A percentile compares a stretch with the other conserved stretches of the same genome.
These are phyloP conservation scores for Phaonia tiefii DNA, from an alignment of 2,888 invertebrate species.

Conservation along the genomic window DNA sequence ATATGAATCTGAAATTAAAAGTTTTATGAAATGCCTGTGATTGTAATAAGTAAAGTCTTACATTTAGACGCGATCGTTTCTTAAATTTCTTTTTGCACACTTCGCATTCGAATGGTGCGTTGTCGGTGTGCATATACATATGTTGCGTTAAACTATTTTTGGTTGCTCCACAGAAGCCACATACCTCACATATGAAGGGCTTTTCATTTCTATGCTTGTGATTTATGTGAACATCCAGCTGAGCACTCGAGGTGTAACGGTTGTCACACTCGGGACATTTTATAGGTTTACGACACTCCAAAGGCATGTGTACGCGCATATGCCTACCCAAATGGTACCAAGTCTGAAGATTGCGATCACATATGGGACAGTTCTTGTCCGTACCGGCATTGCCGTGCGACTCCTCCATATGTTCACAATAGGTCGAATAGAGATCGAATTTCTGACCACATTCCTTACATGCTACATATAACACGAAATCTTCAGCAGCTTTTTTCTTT, in stretches of 20 bases:
- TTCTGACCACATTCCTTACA: constrained; percentile 55
- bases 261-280: constrained; percentile 77
- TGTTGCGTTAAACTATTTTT: constrained; percentile 81
- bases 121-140: constrained; percentile 81
- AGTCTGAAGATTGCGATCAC: constrained; percentile 61
- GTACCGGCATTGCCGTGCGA: constrained; percentile 61
- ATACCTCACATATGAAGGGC: constrained; percentile 81
- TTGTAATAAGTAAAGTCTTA: constrained; percentile 33
- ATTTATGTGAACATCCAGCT: constrained; percentile 74
- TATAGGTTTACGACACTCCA: constrained; percentile 69
- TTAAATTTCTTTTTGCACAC: constrained; percentile 80
- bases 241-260: constrained; percentile 73
- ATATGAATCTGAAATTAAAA: constrained; percentile 75
- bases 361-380: constrained; percentile 65
- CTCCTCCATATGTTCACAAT: constrained; percentile 69
- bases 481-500: constrained; percentile 37
- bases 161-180: constrained; percentile 81
- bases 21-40: background rate
- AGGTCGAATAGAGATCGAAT: constrained; percentile 56
- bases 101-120: constrained; percentile 81
- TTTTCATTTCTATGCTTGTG: constrained; percentile 78
- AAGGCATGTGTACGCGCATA: constrained; percentile 70
- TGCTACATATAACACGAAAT: constrained; percentile 29
- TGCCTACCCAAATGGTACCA: constrained; percentile 63
- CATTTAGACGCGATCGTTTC: constrained; percentile 75